A percentile compares a stretch with the other conserved stretches of the same genome.
Conservation (phyloP, 2,113 vertebrate species). For the Microcebus lehilahytsara region DNA sequence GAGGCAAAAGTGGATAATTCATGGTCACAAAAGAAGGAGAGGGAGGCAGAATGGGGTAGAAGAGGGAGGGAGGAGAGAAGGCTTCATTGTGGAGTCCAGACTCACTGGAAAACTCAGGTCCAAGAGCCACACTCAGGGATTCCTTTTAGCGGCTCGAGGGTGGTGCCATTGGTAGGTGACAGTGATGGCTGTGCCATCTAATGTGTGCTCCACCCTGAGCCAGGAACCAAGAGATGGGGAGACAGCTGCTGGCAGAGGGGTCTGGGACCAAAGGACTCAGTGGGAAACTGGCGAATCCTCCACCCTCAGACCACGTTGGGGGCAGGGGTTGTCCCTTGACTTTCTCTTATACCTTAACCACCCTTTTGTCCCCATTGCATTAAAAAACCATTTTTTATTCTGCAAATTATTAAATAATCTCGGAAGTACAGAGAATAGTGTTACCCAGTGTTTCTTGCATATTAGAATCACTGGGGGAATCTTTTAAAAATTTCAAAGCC, state of each 20-base stretch:
- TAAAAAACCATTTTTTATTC: background rate
- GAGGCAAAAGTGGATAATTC: conserved; percentile 37
- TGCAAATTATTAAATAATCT: background rate
- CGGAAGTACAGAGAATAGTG: background rate
- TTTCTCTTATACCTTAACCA: background rate
- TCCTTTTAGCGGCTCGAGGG: background rate
- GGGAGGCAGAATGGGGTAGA: background rate
- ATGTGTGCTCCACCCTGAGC: background rate
- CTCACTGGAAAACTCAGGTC: too few relatives aligned
- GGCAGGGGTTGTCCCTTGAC: background rate
- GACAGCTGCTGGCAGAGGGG: background rate
- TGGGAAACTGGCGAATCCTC: background rate
- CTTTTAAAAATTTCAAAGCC: background rate
- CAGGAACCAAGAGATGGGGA: background rate
- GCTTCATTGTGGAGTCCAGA: background rate
- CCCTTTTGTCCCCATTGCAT: background rate
- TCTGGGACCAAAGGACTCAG: background rate
- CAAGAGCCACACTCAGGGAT: background rate
- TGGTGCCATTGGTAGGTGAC: background rate
- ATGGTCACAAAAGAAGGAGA: background rate
- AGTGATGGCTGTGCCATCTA: background rate
- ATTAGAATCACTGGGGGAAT: background rate
- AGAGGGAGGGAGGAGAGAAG: background rate
- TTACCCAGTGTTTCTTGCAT: background rate
- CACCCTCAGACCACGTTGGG: background rate